Evolutionary conservation across 2,113 vertebrate genomes (phyloP), one percentile per base, ranked within the genome.

Genomic region (Leptocoma aspasia): DNA sequence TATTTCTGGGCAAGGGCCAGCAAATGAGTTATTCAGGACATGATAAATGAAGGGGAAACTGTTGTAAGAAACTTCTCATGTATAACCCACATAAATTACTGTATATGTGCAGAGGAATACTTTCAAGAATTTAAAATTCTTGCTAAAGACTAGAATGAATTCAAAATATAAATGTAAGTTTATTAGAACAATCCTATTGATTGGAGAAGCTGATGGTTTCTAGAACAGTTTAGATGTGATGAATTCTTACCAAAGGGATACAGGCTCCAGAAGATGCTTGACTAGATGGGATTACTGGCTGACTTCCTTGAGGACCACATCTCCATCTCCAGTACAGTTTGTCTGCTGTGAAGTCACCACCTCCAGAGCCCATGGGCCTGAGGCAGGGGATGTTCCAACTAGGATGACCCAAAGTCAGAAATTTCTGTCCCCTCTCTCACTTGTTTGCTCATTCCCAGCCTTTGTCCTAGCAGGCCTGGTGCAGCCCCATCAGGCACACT

Each of bases 1-100:
- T 92, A 65, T 92, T 94, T 80, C 33, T 92, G 93, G 66, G 21
- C 42, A 72, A 80, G 54, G 19, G 42, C 57, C 81, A 97, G 35
- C 30, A 80, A 80, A 77, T 50, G 18, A 87, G 28, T 88, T 95
- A 82, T 70, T 76, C 13, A 63, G 72, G 75, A 91, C 24, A 52
- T 77, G 52, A 70, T 88, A 88, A 95, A 80, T 69, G 35, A 87
- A 71, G 33, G 23, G 9, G 9, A 57, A 28, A 71, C n/a, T 56
- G 13, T 63, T 63, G 10, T 82, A 90, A 69, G 79, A 86, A 89
- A 71, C 19, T 82, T 85, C 26, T 82, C 24, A 30, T 42, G 20
- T 18, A 39, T 76, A 63, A 56, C 7, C 10, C 61, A 45, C 23
- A 72, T 54, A 61, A 94, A 86, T 94, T 61, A 66, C 28, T 56